A percentile compares a stretch with the other conserved stretches of the same genome.
phyloP scores from a whole-genome alignment of 2,888 invertebrate genomes.

The Patella ulyssiponensis region DNA sequence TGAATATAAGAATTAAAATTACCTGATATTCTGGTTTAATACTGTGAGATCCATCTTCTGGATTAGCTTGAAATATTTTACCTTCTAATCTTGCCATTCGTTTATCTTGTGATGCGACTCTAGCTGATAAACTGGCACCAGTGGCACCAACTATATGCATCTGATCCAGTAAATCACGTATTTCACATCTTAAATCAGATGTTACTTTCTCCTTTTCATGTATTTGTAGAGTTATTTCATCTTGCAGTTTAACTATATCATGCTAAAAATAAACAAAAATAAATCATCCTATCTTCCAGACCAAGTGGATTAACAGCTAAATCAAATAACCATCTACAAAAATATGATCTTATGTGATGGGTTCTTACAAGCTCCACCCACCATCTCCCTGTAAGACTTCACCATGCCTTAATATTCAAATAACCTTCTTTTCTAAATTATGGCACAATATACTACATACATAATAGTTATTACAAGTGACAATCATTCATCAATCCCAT shows the following conservation, averaged over 20 bases:
- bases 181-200: constrained; percentile 51
- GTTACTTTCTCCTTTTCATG: constrained; percentile 59
- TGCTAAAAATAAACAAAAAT: constrained; percentile 31
- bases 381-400: too few species aligned
- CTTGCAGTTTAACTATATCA: constrained; percentile 58
- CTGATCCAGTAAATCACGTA: constrained; percentile 57
- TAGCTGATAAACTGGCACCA: constrained; percentile 58
- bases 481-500: too few species aligned
- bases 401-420: too few species aligned
- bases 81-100: constrained; percentile 65
- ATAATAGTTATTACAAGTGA: too few species aligned
- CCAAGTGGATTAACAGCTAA: too few species aligned
- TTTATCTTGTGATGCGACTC: constrained; percentile 62
- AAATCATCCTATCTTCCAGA: too few species aligned
- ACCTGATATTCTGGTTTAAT: constrained; percentile 13
- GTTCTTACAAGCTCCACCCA: too few species aligned
- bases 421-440: too few species aligned
- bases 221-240: constrained; percentile 49
- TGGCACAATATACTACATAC: too few species aligned
- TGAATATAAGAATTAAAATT: not conserved
- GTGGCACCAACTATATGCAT: constrained; percentile 60
- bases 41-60: constrained; percentile 24
- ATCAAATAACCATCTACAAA: too few species aligned
- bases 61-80: constrained; percentile 47
- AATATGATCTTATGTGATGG: too few species aligned